These are phyloP conservation scores for Drosophila repleta DNA, from an alignment of 1,140 invertebrate genomes.

Conservation along the genomic window DNA sequence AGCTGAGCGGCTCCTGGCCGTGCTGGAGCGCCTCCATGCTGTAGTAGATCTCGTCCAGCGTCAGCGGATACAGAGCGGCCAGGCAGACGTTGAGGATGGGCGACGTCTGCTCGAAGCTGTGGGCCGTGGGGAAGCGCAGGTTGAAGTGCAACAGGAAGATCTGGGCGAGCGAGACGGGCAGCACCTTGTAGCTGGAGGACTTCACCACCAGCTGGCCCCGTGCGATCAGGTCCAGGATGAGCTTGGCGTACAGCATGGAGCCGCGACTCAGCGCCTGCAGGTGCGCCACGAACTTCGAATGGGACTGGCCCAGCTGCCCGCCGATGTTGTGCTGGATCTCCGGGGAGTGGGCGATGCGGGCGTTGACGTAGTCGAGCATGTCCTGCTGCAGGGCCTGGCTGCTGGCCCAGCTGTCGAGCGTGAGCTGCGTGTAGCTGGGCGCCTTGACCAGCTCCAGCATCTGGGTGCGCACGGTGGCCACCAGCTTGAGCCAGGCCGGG, in stretches of 20 bases:
- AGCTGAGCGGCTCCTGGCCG: conserved; percentile 87
- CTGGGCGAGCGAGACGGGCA: conserved; percentile 95
- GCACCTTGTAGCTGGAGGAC: conserved; percentile 95
- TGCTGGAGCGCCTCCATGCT: conserved; percentile 94
- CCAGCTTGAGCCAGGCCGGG: conserved; percentile 95
- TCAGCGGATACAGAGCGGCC: conserved; percentile 95
- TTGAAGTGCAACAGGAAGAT: conserved; percentile 98
- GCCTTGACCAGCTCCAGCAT: conserved; percentile 92
- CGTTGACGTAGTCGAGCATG: conserved; percentile 93
- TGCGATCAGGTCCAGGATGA: conserved; percentile 97
- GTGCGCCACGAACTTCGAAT: conserved; percentile 92
- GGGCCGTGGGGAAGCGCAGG: conserved; percentile 93
- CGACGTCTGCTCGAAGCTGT: conserved; percentile 95
- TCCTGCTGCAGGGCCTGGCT: conserved; percentile 92
- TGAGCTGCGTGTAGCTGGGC: conserved; percentile 91
- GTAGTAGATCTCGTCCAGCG: conserved; percentile 95
- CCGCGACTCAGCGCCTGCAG: conserved; percentile 92
- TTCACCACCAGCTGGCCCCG: conserved; percentile 96
- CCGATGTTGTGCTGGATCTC: conserved; percentile 93
- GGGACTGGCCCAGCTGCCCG: conserved; percentile 84
- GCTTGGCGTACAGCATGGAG: conserved; percentile 95
- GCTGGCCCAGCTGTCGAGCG: conserved; percentile 87
- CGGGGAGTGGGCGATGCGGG: conserved; percentile 90
- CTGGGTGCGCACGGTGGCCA: conserved; percentile 94
- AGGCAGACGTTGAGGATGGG: conserved; percentile 95